Conservation (phyloP, 2,797 vertebrate genomes). For the Fratercula arctica region DNA sequence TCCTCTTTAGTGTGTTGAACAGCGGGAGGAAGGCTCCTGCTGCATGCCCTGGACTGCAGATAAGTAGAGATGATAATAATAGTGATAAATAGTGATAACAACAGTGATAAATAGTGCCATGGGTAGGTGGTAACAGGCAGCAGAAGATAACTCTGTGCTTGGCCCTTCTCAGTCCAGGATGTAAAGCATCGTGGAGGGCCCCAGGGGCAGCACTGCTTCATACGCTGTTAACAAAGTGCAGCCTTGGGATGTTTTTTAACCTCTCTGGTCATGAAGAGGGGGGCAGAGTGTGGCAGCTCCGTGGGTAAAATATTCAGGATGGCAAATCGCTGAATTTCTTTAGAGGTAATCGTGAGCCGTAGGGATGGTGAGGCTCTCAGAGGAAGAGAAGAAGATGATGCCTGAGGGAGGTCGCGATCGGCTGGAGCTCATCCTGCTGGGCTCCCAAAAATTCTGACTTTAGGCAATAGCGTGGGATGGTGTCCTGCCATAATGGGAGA, state of each 20-base stretch:
- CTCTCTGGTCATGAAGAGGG: not conserved
- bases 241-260: not conserved
- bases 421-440: not conserved
- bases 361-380: not conserved
- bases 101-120: not conserved
- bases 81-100: not conserved
- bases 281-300: not conserved
- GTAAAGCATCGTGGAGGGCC: not conserved
- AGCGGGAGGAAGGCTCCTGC: not conserved
- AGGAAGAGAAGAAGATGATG: not conserved
- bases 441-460: not conserved
- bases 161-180: not conserved
- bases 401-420: not conserved
- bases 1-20: not conserved
- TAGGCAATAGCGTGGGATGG: constrained; percentile 9
- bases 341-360: not conserved
- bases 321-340: not conserved
- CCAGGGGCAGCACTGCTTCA: not conserved
- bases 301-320: not conserved
- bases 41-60: not conserved
- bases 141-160: not conserved
- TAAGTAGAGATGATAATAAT: not conserved
- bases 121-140: not conserved
- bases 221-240: not conserved
- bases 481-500: constrained; percentile 2